phyloP scores from a whole-genome alignment of 2,113 vertebrate genomes.

The Protomyctophum bolini region DNA sequence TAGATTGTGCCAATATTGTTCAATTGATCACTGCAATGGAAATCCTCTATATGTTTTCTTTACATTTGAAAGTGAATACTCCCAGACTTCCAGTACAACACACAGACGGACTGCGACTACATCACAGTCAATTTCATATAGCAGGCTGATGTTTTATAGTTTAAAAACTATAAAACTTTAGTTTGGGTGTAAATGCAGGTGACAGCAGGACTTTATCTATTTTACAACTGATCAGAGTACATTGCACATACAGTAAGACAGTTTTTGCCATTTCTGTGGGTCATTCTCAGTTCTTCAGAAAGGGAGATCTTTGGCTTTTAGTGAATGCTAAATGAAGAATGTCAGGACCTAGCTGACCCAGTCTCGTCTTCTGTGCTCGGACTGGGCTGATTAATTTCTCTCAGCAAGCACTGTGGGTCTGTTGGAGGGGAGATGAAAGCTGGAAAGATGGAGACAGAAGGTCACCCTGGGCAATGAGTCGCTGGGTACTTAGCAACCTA shows the following conservation, averaged over 20 bases:
- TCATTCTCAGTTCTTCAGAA: neutral
- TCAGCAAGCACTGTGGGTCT: constrained; percentile 6
- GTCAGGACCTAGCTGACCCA: constrained; percentile 32
- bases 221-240: no score
- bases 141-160: no score
- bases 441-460: constrained; percentile 19
- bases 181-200: no score
- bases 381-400: constrained; percentile 53
- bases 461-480: constrained; percentile 17
- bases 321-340: constrained; percentile 37
- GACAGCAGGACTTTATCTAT: no score
- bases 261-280: neutral
- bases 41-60: no score
- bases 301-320: constrained; percentile 9
- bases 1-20: neutral
- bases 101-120: neutral
- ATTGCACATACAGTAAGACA: no score
- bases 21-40: neutral
- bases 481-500: neutral
- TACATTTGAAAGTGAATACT: no score
- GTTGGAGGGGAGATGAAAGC: constrained; percentile 29
- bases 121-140: no score
- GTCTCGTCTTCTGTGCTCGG: constrained; percentile 25
- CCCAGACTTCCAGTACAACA: neutral
- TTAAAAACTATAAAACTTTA: no score